Evolutionary conservation across 1,140 invertebrate genomes (phyloP).

Genomic region (Musca vetustissima): DNA sequence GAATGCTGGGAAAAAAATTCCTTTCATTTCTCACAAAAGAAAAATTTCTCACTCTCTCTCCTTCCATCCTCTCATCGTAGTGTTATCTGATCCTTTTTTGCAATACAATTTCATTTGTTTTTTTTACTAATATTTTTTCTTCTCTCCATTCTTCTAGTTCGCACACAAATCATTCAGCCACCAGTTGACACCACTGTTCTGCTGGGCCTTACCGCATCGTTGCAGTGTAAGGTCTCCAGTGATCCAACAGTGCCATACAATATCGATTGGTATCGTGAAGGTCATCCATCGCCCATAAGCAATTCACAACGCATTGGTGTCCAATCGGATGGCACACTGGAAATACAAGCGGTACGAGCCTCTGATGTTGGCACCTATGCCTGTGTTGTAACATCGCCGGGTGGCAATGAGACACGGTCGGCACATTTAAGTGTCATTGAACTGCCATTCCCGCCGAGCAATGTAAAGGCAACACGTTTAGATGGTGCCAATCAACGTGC

Average conservation of each 20-base stretch:
- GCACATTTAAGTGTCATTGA: constrained; percentile 89
- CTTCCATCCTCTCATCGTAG: too few relatives aligned
- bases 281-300: constrained; percentile 60
- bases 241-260: constrained; percentile 88
- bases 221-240: constrained; percentile 92
- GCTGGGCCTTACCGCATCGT: constrained; percentile 83
- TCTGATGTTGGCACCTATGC: constrained; percentile 81
- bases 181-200: constrained; percentile 87
- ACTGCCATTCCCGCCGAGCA: constrained; percentile 87
- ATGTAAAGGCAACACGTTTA: constrained; percentile 75
- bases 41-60: too few relatives aligned
- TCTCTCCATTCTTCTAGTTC: constrained; percentile 62
- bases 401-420: constrained; percentile 87
- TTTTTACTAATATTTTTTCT: constrained; percentile 7
- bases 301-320: constrained; percentile 70
- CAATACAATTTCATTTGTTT: constrained; percentile 8
- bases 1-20: too few relatives aligned
- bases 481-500: constrained; percentile 63
- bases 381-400: constrained; percentile 78
- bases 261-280: constrained; percentile 89
- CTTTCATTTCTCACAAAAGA: too few relatives aligned
- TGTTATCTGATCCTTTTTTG: too few relatives aligned
- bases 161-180: constrained; percentile 89
- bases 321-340: constrained; percentile 73
- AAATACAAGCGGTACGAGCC: constrained; percentile 79